Evolutionary conservation across 2,113 vertebrate species (phyloP), one percentile per base, ranked within the genome.

Genomic region (Onychostoma macrolepis): DNA sequence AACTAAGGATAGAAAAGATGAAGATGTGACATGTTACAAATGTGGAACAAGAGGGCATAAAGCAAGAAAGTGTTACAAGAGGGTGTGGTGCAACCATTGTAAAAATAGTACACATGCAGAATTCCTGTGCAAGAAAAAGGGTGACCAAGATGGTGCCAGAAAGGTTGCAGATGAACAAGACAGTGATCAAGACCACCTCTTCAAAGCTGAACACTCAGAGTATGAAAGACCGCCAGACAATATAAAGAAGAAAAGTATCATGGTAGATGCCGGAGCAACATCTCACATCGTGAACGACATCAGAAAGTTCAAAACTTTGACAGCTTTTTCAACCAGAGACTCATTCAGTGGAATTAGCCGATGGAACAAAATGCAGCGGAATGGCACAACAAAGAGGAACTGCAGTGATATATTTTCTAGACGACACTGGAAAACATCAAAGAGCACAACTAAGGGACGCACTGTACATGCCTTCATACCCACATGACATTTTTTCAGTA

Each of bases 401-500:
- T 6, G 77, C 77, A 6, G 26, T 83, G 30, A 58, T 83, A 41
- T 38, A 41, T 0, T 26, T 81, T 6, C 19, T 81, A 4, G 58
- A 81, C 0, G 2, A 11, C 28, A 58, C 13, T 19, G 50, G 77
- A 58, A 1, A 30, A 33, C 72, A 61, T 2, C 74, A 65, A 24
- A 78, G 50, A 80, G 81, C 75, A 24, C 58, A 84, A 5, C 80
- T 89, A 26, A 6, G 17, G 19, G 24, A 89, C 2, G 36, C 83
- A 33, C 71, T 87, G 2, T 87, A 87, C 69, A 85, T 89, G 43
- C 86, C 88, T 24, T 53, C 86, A 0, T 87, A 87, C 69, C 88
- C 88, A 76, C 75, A 87, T 6, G 30, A 89, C 53, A 89, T 89
- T 9, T 89, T 89, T 17, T 89, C 85, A 63, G 81, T 89, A 21